Conservation (phyloP, 2,888 invertebrate species). For the Mythimna vitellina region DNA sequence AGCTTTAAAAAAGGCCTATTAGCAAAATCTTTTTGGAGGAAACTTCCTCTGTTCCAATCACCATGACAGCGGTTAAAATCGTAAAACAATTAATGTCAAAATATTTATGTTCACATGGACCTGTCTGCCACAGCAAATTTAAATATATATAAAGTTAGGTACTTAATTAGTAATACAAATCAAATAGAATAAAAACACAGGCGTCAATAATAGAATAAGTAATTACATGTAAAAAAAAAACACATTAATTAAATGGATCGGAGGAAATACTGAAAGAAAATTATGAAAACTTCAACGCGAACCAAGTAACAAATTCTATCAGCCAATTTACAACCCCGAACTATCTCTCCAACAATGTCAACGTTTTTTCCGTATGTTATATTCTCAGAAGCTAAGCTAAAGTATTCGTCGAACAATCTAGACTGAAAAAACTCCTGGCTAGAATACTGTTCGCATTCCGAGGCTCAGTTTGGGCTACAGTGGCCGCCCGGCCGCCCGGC, state of each 20-base stretch:
- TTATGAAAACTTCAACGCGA: not conserved
- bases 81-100: not conserved
- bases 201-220: no score
- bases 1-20: not conserved
- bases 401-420: slow-evolving; percentile 74
- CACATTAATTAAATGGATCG: not conserved
- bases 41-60: not conserved
- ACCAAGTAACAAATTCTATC: slow-evolving; percentile 2
- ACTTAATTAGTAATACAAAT: no score
- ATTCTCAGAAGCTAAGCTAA: slow-evolving; percentile 71
- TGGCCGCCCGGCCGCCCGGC: slow-evolving; percentile 65
- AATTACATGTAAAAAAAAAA: no score
- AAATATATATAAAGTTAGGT: no score
- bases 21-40: not conserved
- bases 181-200: no score
- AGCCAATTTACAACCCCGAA: slow-evolving; percentile 28
- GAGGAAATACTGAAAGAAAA: not conserved
- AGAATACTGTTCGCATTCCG: slow-evolving; percentile 74
- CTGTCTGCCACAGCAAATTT: no score
- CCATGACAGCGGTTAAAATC: not conserved
- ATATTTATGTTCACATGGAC: no score
- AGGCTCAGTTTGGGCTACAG: slow-evolving; percentile 69
- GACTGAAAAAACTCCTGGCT: slow-evolving; percentile 76
- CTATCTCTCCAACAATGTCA: slow-evolving; percentile 58
- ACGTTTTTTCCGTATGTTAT: slow-evolving; percentile 58